These are phyloP conservation scores for Ceryle rudis DNA, from an alignment of 2,797 vertebrate species.

Conservation along the genomic window DNA sequence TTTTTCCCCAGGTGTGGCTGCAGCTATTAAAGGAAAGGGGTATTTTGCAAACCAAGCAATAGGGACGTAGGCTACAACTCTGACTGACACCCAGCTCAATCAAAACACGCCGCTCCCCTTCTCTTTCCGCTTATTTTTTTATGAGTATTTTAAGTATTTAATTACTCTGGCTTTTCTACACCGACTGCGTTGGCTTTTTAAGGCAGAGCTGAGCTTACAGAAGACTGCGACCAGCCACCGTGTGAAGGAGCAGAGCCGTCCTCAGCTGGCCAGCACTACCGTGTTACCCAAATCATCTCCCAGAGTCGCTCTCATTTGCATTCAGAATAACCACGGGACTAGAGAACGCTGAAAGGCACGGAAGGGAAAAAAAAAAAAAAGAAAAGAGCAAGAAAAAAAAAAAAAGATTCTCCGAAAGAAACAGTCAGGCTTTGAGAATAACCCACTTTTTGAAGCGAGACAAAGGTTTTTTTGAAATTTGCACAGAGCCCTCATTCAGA, in stretches of 20 bases:
- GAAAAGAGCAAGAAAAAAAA: neutral
- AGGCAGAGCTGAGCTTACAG: neutral
- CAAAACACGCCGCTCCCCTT: neutral
- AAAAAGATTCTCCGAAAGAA: neutral
- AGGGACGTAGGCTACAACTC: fast-evolving
- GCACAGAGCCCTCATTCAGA: constrained; percentile 38
- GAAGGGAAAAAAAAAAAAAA: too few species aligned
- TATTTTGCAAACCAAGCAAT: neutral
- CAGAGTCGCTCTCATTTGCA: constrained; percentile 16
- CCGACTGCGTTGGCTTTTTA: neutral
- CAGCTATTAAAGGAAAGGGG: fast-evolving
- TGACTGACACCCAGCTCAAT: neutral
- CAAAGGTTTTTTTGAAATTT: neutral
- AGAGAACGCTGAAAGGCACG: neutral
- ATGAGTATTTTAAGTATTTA: neutral
- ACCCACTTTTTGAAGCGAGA: constrained; percentile 2
- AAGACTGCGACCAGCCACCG: neutral
- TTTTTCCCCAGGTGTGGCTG: neutral
- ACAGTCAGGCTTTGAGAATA: neutral
- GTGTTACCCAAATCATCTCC: neutral
- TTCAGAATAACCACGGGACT: neutral
- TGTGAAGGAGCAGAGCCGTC: neutral
- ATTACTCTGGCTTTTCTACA: neutral
- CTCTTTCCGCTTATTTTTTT: neutral
- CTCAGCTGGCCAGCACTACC: neutral